phyloP scores from a whole-genome alignment of 2,113 vertebrate genomes.

The Amphiprion ocellaris region DNA sequence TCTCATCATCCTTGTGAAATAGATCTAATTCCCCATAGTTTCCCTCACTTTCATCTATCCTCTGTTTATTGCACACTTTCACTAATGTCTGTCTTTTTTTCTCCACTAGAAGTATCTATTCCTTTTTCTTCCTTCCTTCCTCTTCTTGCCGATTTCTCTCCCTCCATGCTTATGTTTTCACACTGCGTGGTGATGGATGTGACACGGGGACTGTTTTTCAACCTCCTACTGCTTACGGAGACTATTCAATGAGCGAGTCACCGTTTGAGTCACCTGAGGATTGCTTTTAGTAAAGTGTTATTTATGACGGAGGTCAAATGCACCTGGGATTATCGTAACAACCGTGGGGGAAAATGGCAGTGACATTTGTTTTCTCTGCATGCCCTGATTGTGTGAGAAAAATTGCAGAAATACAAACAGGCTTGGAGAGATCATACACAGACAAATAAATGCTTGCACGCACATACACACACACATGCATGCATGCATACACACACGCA shows the following conservation, averaged over 20 bases:
- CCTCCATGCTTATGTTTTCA: constrained; percentile 23
- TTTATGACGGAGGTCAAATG: constrained; percentile 72
- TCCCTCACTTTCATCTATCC: not conserved
- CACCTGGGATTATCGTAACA: constrained; percentile 69
- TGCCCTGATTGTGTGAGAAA: constrained; percentile 64
- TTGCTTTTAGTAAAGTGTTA: constrained; percentile 59
- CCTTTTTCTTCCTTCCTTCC: constrained; percentile 29
- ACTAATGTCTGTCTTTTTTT: constrained; percentile 1
- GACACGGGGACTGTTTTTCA: constrained; percentile 54
- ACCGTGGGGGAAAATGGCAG: constrained; percentile 21
- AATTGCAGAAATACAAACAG: constrained; percentile 63
- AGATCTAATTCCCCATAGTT: not conserved
- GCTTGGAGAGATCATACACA: constrained; percentile 50
- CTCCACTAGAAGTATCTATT: constrained; percentile 18
- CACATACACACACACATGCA: constrained; percentile 36
- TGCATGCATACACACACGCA: constrained; percentile 28
- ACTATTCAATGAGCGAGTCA: constrained; percentile 67
- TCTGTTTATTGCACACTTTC: not conserved
- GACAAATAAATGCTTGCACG: constrained; percentile 49
- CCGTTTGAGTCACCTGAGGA: constrained; percentile 61
- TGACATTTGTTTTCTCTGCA: constrained; percentile 61
- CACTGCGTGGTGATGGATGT: constrained; percentile 58
- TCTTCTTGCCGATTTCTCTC: not conserved
- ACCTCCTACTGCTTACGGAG: constrained; percentile 47
- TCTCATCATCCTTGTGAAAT: constrained; percentile 25